Evolutionary conservation across 2,888 invertebrate species (phyloP), one percentile per base, ranked within the genome.

Genomic region (Himalopsyche kuldschensis): DNA sequence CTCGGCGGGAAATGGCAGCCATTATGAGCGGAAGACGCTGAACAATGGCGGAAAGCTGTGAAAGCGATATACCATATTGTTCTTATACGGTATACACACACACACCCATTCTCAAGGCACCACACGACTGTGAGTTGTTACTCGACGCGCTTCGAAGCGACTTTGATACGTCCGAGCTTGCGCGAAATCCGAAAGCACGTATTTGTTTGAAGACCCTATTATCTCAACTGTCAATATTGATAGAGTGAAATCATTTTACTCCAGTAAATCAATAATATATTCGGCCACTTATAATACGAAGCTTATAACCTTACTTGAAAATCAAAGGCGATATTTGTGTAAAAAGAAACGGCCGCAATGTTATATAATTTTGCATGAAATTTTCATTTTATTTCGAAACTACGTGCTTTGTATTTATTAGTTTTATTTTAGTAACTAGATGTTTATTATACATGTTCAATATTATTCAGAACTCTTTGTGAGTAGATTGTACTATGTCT

Each of bases 1-100:
- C 63, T 46, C 24, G 79, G 46, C 85, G 82, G 85, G 81, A 86
- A 85, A 84, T 80, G 82, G 82, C 83, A 31, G 55, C 84, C 84
- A 86, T 85, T 85, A 86, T 83, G 77, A 80, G 82, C 85, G 86
- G 83, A 85, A 84, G 75, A 69, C 41, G 77, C 17, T 76, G 80
- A 82, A 84, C 84, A 82, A 84, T 80, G 78, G 78, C 82, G 82
- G 80, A 78, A 82, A 81, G 80, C 84, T 81, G 79, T 27, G 55
- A 83, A 85, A 81, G 75, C 76, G 81, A 83, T 83, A 85, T 77
- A 75, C 55, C 55, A 75, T 79, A 81, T 85, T 82, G 79, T 85
- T 84, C 81, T 78, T 78, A 69, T 79, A 78, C 78, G 11, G 15
- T 76, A 55, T 46, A 78, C 31, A 55, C 79, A 32, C 24, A 32